Evolutionary conservation across 53 echinoderm and acorn worm genomes (phyloP).

Genomic region (Holothuria scabra): DNA sequence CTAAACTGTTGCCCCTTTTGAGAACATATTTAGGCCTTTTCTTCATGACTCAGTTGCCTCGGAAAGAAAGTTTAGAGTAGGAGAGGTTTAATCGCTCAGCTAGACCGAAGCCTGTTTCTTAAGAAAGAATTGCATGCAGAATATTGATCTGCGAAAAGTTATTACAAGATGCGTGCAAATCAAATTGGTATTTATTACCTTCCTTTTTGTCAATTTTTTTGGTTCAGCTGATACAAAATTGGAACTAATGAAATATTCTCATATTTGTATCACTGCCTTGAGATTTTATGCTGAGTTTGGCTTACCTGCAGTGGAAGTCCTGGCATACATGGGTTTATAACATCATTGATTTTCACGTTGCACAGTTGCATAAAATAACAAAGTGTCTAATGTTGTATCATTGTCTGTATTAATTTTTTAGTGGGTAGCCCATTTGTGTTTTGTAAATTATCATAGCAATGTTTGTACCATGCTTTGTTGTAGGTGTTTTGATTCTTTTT

Average conservation of each 20-base stretch:
- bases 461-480: no score
- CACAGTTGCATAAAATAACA: no score
- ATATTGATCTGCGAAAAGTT: conserved; percentile 35
- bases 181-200: conserved; percentile 46
- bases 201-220: conserved; percentile 25
- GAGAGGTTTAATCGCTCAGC: conserved; percentile 31
- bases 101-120: background rate
- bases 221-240: conserved; percentile 37
- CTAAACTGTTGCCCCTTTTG: conserved; percentile 31
- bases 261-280: conserved; percentile 17
- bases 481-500: no score
- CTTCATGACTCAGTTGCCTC: conserved; percentile 38
- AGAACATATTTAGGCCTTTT: conserved; percentile 20
- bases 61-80: conserved; percentile 17
- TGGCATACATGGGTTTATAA: no score
- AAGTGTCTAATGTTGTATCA: no score
- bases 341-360: no score
- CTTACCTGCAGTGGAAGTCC: no score
- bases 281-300: no score
- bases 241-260: conserved; percentile 41
- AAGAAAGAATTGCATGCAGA: conserved; percentile 18
- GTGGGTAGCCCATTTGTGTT: no score
- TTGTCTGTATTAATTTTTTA: no score
- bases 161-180: conserved; percentile 37
- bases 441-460: no score